Conservation (phyloP, 2,113 vertebrate genomes). For the Carlito syrichta region DNA sequence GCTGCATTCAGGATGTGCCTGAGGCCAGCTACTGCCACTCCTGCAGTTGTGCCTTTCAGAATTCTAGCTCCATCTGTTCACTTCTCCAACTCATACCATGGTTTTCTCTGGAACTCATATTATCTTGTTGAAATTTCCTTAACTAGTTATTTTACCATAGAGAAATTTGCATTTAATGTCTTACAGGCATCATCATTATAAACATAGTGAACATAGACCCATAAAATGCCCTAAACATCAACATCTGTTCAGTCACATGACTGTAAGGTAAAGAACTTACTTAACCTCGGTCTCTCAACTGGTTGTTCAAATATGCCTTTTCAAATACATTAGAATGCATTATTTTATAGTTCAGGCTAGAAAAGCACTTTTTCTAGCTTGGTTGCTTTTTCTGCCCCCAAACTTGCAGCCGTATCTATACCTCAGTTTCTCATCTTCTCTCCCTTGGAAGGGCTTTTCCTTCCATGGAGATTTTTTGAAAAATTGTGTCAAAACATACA, state of each 20-base stretch:
- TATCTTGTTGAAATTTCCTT: conserved; percentile 46
- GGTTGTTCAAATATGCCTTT: neutral
- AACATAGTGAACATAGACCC: neutral
- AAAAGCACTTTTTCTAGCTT: neutral
- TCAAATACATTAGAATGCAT: neutral
- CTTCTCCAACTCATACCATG: neutral
- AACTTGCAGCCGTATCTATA: neutral
- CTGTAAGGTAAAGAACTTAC: neutral
- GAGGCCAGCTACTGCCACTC: neutral
- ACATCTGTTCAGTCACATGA: conserved; percentile 11
- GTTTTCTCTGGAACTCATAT: neutral
- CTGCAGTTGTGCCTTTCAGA: neutral
- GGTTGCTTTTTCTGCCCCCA: neutral
- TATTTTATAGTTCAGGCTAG: neutral
- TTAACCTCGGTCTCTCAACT: neutral
- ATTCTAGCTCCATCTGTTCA: conserved; percentile 7
- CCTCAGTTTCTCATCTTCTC: neutral
- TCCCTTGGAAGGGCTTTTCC: neutral
- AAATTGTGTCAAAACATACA: neutral
- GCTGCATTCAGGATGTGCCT: neutral
- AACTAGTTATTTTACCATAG: conserved; percentile 20
- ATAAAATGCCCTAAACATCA: conserved; percentile 13
- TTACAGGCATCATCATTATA: neutral
- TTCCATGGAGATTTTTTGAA: neutral
- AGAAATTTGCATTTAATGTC: conserved; percentile 47